Base-by-base conservation (phyloP, 2,797 vertebrate genomes). In the Cetoscarus ocellatus region DNA sequence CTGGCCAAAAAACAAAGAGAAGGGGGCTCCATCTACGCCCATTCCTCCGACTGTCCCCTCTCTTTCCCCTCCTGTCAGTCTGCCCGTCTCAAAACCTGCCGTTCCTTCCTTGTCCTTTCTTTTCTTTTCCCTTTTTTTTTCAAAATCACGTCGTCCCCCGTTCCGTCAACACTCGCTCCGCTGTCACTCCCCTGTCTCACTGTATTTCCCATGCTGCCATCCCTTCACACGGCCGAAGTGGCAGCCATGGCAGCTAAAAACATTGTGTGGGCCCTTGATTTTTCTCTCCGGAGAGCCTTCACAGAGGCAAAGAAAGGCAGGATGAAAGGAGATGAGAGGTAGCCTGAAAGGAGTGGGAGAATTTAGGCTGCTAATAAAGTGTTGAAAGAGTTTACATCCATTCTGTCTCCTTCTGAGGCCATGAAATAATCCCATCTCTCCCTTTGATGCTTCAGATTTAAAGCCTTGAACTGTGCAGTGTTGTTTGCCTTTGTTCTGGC, bases 391-490 rank as follows among this genome's bases (percentile, higher is more conserved):
- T 79, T 70, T 67, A 55, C 61, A 66, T 86, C 67, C 55, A 27
- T 55, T 69, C 10, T 57, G 61, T 67, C 69, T 72, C 78, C 7
- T 55, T 78, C 63, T 15, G 14, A 47, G 39, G 39, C 80, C 63
- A 13, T 77, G 69, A 73, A 40, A 72, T 38, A 61, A 42, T 62
- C 49, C 70, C 58, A 50, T 80, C 49, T 56, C 65, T 69, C 10
- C 66, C 75, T 86, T 84, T 86, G 84, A 89, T 81, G 67, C 71
- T 70, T 40, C 13, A 27, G 73, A 85, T 86, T 80, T 73, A 73
- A 18, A 62, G 61, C 85, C 79, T 56, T 75, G 64, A 86, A 80
- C 61, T 45, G 52, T 47, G 45, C 73, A 79, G 34, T 85, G 77
- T 70, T 81, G 47, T 36, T 1, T 17, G 60, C 67, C 71, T 88